Base-by-base conservation (phyloP, 92 coral and sea anemone species). In the Parazoanthus atlanticus region DNA sequence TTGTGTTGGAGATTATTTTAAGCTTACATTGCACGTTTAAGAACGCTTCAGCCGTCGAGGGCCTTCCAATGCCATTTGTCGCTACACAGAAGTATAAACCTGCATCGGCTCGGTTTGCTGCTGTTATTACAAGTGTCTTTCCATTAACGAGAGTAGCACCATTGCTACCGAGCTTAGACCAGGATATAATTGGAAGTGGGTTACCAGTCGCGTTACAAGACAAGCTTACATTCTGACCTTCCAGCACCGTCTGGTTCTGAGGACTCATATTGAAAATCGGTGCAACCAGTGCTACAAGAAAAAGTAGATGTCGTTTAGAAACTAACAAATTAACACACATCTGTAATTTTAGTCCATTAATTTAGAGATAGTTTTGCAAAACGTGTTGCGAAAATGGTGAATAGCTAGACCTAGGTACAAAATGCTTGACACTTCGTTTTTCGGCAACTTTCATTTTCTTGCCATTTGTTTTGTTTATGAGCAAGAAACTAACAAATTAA, bases 21-120 rank as follows among this genome's bases (percentile, higher is more conserved):
- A 3, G 84, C 93, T 90, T 76, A 93, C 93, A 89, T 25, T 74
- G 76, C 12, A 84, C 76, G n/a, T 89, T 78, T 38, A 43, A 6
- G 5, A 43, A 43, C 11, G 12, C 49, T 43, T 43, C 49, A 6
- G 49, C 5, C 9, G 49, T 82, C 1, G 86, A 86, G n/a, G 86
- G 77, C 6, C 76, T 81, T 30, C 88, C 93, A 6, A 91, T 67
- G 28, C 91, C 91, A 84, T 83, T 89, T 41, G 26, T 36, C 19
- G 89, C 88, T 38, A 43, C 21, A 31, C 49, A 43, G 49, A 8
- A 43, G 49, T 43, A 43, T 6, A 43, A 7, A 3, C 49, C 49
- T 43, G 10, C 89, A 89, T 89, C 84, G 46, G 61, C 65, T 76
- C 88, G 38, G 40, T 64, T 38, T 28, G 43, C 82, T 47, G 38